Evolutionary conservation across 92 coral and sea anemone species (phyloP).

Genomic region (Blastomussa wellsi): DNA sequence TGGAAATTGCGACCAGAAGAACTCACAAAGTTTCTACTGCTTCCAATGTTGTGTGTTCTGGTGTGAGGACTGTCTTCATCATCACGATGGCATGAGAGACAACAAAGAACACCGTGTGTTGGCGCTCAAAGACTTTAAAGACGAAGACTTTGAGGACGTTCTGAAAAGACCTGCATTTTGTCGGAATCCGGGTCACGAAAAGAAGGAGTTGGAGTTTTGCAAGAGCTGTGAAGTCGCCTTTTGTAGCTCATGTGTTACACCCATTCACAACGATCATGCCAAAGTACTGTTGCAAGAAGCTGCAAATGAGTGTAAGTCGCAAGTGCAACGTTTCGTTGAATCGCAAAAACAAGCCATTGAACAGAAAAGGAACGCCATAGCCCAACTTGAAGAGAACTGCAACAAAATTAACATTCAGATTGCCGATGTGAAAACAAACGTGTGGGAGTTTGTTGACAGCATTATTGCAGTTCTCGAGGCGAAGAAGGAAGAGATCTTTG

Average conservation of each 20-base stretch:
- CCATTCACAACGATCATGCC: constrained; percentile 25
- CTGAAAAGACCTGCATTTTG: constrained; percentile 43
- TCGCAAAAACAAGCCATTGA: not conserved
- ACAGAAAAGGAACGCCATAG: constrained; percentile 5
- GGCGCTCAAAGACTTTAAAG: constrained; percentile 25
- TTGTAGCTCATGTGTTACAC: constrained; percentile 40
- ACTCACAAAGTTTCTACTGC: constrained; percentile 36
- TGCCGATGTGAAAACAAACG: not conserved
- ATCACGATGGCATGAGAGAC: constrained; percentile 18
- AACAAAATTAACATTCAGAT: not conserved
- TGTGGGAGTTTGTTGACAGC: constrained; percentile 7
- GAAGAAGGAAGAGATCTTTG: constrained; percentile 10
- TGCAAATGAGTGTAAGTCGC: constrained; percentile 7
- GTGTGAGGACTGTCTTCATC: constrained; percentile 38
- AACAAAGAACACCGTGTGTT: constrained; percentile 38
- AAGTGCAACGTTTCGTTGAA: constrained; percentile 9
- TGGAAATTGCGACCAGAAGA: constrained; percentile 44
- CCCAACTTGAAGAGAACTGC: not conserved
- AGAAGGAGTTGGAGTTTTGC: constrained; percentile 42
- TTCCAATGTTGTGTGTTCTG: constrained; percentile 40
- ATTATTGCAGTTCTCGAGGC: not conserved
- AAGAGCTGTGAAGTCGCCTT: constrained; percentile 21
- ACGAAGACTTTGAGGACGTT: constrained; percentile 29
- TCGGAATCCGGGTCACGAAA: constrained; percentile 34
- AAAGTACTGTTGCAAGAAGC: constrained; percentile 18